A percentile compares a stretch with the other conserved stretches of the same genome.
Conservation (phyloP, 2,888 invertebrate species). For the Lucinisca nassula region DNA sequence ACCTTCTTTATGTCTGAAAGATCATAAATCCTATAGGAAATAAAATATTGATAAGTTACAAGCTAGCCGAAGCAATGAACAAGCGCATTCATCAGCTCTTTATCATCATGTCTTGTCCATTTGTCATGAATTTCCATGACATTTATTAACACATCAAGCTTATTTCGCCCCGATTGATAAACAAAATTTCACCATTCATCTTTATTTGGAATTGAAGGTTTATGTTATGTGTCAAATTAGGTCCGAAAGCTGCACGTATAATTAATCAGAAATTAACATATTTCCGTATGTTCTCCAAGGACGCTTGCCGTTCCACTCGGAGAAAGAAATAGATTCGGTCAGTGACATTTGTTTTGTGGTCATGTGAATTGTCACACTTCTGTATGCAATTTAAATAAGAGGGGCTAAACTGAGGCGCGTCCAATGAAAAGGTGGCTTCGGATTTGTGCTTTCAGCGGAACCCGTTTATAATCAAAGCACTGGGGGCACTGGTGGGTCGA, state of each 20-base stretch:
- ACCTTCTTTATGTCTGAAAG: neutral
- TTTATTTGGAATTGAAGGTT: neutral
- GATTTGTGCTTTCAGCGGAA: too few relatives aligned
- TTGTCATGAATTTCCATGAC: conserved; percentile 1
- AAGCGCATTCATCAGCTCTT: neutral
- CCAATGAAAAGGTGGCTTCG: too few relatives aligned
- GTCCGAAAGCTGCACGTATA: neutral
- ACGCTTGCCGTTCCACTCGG: neutral
- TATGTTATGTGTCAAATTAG: conserved; percentile 3
- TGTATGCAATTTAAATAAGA: too few relatives aligned
- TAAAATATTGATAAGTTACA: neutral
- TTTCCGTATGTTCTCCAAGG: neutral
- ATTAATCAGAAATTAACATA: conserved; percentile 10
- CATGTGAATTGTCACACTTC: too few relatives aligned
- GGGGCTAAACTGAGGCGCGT: too few relatives aligned
- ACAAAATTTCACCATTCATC: conserved; percentile 3
- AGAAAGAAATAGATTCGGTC: neutral
- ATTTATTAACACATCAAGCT: conserved; percentile 1
- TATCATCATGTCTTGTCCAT: neutral
- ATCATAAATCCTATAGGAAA: neutral
- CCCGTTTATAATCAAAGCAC: too few relatives aligned
- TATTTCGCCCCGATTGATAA: neutral
- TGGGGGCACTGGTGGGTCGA: too few relatives aligned
- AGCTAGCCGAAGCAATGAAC: neutral
- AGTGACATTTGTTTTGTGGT: neutral